phyloP scores from a whole-genome alignment of 2,888 invertebrate species.

The Drosophila algonquin region DNA sequence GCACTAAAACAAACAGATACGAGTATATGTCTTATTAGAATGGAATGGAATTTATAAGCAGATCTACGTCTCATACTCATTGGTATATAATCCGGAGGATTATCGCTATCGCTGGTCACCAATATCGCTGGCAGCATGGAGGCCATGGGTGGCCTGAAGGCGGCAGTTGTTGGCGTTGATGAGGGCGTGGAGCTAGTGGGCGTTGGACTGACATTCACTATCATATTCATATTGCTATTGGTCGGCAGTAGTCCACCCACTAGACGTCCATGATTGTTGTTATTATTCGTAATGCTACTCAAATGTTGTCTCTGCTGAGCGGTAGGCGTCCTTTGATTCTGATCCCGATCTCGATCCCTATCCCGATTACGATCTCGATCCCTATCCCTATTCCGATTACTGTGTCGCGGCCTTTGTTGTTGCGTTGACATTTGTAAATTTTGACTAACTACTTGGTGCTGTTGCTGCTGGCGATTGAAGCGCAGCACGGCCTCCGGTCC shows the following conservation, averaged over 20 bases:
- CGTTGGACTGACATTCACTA: slow-evolving; percentile 38
- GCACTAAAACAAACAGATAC: slow-evolving; percentile 68
- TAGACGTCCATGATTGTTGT: slow-evolving; percentile 50
- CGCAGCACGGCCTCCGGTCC: slow-evolving; percentile 81
- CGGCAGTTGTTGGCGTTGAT: slow-evolving; percentile 74
- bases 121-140: slow-evolving; percentile 67
- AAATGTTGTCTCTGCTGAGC: slow-evolving; percentile 37
- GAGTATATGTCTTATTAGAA: not conserved
- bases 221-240: slow-evolving; percentile 49
- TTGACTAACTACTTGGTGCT: slow-evolving; percentile 76
- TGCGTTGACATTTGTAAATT: slow-evolving; percentile 70
- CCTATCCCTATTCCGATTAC: slow-evolving; percentile 14
- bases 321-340: not conserved
- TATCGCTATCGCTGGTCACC: slow-evolving; percentile 79
- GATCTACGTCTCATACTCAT: slow-evolving; percentile 73
- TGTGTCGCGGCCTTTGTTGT: slow-evolving; percentile 55
- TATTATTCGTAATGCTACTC: slow-evolving; percentile 47
- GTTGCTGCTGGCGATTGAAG: slow-evolving; percentile 67
- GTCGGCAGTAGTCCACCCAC: slow-evolving; percentile 61
- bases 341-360: not conserved
- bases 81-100: slow-evolving; percentile 83
- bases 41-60: not conserved
- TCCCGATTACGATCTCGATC: slow-evolving; percentile 1
- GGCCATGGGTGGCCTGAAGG: slow-evolving; percentile 57
- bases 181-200: slow-evolving; percentile 54